These are phyloP conservation scores for Sandelia bainsii DNA, from an alignment of 2,797 vertebrate species.

Conservation along the genomic window DNA sequence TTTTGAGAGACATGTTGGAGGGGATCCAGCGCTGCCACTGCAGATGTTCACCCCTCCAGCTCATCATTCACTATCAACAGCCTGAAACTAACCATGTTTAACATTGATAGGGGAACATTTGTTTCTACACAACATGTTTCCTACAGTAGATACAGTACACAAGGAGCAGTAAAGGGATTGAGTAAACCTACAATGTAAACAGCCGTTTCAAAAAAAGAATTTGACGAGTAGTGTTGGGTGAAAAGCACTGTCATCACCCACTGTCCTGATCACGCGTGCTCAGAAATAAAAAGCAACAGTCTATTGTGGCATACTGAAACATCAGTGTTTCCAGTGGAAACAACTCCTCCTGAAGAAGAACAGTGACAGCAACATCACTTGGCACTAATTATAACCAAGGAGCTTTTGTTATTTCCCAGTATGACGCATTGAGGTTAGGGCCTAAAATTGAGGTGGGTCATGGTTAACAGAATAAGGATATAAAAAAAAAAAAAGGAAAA, in stretches of 20 bases:
- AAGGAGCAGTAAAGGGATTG: slow-evolving; percentile 24
- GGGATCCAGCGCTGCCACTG: slow-evolving; percentile 6
- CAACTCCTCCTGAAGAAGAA: slow-evolving; percentile 17
- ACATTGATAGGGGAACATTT: neutral
- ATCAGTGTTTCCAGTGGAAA: slow-evolving; percentile 26
- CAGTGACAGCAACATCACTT: slow-evolving; percentile 42
- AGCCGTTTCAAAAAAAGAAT: slow-evolving; percentile 25
- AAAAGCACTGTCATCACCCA: slow-evolving; percentile 21
- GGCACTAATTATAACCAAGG: slow-evolving; percentile 59
- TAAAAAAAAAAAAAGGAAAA: slow-evolving; percentile 32
- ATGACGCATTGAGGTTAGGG: slow-evolving; percentile 27
- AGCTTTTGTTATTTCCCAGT: slow-evolving; percentile 43
- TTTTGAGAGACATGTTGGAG: slow-evolving; percentile 12
- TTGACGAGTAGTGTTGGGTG: slow-evolving; percentile 1
- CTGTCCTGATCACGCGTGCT: slow-evolving; percentile 24
- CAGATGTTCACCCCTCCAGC: slow-evolving; percentile 7
- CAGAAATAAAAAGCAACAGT: slow-evolving; percentile 22
- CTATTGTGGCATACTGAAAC: slow-evolving; percentile 20
- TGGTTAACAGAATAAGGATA: slow-evolving; percentile 3
- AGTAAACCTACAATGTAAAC: slow-evolving; percentile 80
- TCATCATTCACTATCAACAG: neutral
- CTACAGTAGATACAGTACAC: slow-evolving; percentile 18
- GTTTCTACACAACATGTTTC: slow-evolving; percentile 2
- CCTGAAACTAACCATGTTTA: slow-evolving; percentile 13
- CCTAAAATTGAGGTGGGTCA: slow-evolving; percentile 23